These are phyloP conservation scores for Eptatretus atami DNA, from an alignment of 2,797 vertebrate genomes.

Conservation along the genomic window DNA sequence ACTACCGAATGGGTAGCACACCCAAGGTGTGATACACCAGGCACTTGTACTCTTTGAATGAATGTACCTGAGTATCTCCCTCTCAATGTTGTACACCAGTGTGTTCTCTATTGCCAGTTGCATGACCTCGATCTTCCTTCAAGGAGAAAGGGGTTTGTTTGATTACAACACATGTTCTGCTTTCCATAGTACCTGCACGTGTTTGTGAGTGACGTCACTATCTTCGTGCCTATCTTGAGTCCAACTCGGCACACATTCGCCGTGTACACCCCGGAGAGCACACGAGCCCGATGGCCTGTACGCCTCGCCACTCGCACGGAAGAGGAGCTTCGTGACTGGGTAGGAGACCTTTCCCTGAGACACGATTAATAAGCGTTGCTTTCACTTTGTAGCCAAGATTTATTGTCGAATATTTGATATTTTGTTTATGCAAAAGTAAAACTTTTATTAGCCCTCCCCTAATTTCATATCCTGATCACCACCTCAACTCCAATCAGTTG, in stretches of 20 bases:
- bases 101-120: background rate
- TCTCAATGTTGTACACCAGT: background rate
- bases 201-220: constrained; percentile 74
- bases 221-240: constrained; percentile 52
- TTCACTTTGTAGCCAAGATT: no score
- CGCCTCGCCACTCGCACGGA: constrained; percentile 48
- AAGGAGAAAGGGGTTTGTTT: no score
- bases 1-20: constrained; percentile 56
- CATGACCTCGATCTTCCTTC: constrained; percentile 2
- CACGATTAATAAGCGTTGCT: no score
- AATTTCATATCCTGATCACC: background rate
- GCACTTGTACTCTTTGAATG: no score
- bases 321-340: constrained; percentile 85
- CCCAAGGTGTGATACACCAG: constrained; percentile 34
- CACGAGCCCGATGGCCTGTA: constrained; percentile 68
- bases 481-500: constrained; percentile 20
- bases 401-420: no score
- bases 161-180: no score
- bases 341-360: constrained; percentile 12
- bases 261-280: constrained; percentile 59
- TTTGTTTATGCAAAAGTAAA: no score
- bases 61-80: no score
- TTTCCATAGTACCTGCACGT: constrained; percentile 46
- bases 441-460: no score
- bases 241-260: constrained; percentile 70